Base-by-base conservation (phyloP, 1,140 invertebrate genomes). In the Ostrea edulis region DNA sequence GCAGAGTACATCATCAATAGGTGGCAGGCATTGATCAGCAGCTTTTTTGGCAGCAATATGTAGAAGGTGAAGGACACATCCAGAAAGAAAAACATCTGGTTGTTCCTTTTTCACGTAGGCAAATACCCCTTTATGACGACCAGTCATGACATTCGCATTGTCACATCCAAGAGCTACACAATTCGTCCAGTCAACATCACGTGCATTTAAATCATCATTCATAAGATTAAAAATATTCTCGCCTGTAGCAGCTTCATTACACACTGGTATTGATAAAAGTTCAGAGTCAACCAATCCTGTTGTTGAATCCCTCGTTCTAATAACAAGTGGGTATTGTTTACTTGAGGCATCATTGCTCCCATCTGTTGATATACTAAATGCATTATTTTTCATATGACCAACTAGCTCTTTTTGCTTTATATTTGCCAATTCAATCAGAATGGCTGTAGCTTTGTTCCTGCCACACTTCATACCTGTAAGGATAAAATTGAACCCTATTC, bases 101-200 rank as follows among this genome's bases (percentile, higher is more conserved):
- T 89, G 62, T 22, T 90, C 55, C 52, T 88, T 81, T 44, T 62
- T 82, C 25, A 89, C 85, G n/a, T 85, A 89, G 5, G 83, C 87
- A 86, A 85, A 88, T 29, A 91, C 88, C 25, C 91, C 91, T 58
- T 89, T 91, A 1, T 91, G 81, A 17, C 12, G 12, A 0, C 91
- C 91, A 0, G 88, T 87, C 91, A 91, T 92, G 8, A 91, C 91
- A 82, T 83, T 91, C 54, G 92, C 89, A 87, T 91, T 92, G 81
- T 92, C 90, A 85, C 77, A 90, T 0, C 91, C 91, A 44, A 92
- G 86, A 52, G 91, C 86, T 0, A 92, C 35, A 71, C 89, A 92
- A 82, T 92, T 91, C 12, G 68, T 17, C 90, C 89, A 92, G 20
- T 87, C 68, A 54, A 92, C 84, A 8, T 87, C 58, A 14, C 54